These are phyloP conservation scores for Lamellibrachia luymesi DNA, from an alignment of 1,140 invertebrate genomes.

Conservation along the genomic window DNA sequence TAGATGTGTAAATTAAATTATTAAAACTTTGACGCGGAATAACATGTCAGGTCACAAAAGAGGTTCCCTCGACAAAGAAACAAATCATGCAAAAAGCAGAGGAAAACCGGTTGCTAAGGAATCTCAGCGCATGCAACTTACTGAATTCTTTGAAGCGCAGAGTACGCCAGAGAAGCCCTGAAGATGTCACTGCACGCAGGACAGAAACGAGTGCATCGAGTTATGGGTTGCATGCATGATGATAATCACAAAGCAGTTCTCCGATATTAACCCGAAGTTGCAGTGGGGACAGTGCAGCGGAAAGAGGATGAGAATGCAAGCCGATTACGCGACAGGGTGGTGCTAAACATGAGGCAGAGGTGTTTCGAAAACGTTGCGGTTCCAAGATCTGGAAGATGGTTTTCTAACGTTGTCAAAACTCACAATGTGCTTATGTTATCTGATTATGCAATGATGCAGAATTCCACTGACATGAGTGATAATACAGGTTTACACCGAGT, in stretches of 20 bases:
- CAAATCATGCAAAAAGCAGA: background rate
- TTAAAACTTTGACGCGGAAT: no score
- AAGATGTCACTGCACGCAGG: slow-evolving; percentile 1
- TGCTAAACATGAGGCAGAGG: background rate
- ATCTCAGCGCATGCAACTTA: background rate
- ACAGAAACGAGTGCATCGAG: background rate
- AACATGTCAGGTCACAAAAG: background rate
- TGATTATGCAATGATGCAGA: background rate
- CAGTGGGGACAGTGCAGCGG: background rate
- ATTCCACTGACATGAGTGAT: background rate
- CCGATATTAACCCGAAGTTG: background rate
- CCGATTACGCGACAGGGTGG: background rate
- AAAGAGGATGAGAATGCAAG: background rate
- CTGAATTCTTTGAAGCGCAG: slow-evolving; percentile 14
- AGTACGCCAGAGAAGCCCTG: slow-evolving; percentile 15
- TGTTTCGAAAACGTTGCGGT: background rate
- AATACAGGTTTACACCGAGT: background rate
- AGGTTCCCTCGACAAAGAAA: background rate
- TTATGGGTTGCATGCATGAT: background rate
- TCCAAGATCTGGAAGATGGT: background rate
- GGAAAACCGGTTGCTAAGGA: background rate
- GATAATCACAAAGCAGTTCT: background rate
- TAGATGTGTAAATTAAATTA: no score
- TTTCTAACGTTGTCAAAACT: background rate
- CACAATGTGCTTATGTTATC: background rate